These are phyloP conservation scores for Euwallacea similis DNA, from an alignment of 1,140 invertebrate genomes.

Conservation along the genomic window DNA sequence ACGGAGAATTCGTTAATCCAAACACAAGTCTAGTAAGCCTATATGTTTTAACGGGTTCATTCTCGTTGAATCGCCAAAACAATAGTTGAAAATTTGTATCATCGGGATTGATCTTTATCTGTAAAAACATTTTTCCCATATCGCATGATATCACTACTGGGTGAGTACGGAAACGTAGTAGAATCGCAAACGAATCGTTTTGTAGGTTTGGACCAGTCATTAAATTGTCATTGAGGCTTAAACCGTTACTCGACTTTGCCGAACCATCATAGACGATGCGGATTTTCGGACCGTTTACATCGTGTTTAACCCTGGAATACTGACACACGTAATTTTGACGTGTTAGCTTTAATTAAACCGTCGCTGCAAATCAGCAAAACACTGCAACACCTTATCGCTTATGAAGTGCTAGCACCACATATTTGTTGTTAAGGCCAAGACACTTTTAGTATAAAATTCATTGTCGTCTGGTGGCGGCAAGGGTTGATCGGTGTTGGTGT, in stretches of 20 bases:
- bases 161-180: constrained; percentile 47
- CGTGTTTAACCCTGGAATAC: too few species aligned
- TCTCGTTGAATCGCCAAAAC: constrained; percentile 17
- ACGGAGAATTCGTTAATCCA: constrained; percentile 16
- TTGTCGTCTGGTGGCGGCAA: too few species aligned
- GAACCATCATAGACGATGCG: too few species aligned
- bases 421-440: too few species aligned
- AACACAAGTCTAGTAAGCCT: constrained; percentile 30
- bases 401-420: too few species aligned
- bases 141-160: constrained; percentile 45
- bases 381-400: too few species aligned
- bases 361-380: too few species aligned
- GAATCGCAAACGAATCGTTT: constrained; percentile 48
- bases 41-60: constrained; percentile 14
- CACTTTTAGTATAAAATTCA: too few species aligned
- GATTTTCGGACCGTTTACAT: too few species aligned
- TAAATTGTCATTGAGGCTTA: constrained; percentile 51
- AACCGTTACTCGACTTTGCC: constrained; percentile 35
- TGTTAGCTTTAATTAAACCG: too few species aligned
- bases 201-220: constrained; percentile 52
- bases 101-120: constrained; percentile 24
- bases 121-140: constrained; percentile 45
- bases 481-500: too few species aligned
- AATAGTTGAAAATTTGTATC: constrained; percentile 19
- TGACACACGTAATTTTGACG: too few species aligned